These are phyloP conservation scores for Aleadryas rufinucha DNA, from an alignment of 2,113 vertebrate species.

Conservation along the genomic window DNA sequence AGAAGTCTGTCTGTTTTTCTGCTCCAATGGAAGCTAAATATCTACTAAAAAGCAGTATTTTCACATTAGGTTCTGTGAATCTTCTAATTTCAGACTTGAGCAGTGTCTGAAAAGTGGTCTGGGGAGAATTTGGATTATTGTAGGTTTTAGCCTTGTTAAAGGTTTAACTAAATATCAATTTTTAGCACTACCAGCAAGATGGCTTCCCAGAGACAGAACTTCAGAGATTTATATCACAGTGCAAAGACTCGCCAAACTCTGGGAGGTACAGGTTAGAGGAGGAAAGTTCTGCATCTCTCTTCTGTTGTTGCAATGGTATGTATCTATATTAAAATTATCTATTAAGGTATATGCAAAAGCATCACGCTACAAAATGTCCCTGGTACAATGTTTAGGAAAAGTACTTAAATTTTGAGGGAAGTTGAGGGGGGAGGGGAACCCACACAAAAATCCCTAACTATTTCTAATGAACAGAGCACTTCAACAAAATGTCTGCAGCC, in stretches of 20 bases:
- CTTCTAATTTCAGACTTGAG: background rate
- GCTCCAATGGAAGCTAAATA: background rate
- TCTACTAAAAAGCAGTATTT: background rate
- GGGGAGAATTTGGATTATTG: background rate
- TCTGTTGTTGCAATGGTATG: constrained; percentile 76
- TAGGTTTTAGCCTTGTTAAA: background rate
- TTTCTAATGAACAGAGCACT: background rate
- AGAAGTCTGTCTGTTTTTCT: background rate
- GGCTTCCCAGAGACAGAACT: constrained; percentile 83
- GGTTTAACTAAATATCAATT: background rate
- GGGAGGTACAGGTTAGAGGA: constrained; percentile 80
- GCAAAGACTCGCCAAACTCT: constrained; percentile 83
- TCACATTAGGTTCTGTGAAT: background rate
- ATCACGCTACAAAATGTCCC: background rate
- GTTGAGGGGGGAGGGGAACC: background rate
- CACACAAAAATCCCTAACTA: background rate
- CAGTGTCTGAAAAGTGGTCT: background rate
- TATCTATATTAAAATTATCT: background rate
- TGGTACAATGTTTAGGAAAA: background rate
- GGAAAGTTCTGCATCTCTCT: constrained; percentile 64
- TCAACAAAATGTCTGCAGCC: background rate
- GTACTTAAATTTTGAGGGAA: background rate
- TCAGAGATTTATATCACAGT: constrained; percentile 83
- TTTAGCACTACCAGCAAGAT: constrained; percentile 85
- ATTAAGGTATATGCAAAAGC: background rate